Conservation (phyloP, 2,113 vertebrate genomes). For the Tachycineta bicolor region DNA sequence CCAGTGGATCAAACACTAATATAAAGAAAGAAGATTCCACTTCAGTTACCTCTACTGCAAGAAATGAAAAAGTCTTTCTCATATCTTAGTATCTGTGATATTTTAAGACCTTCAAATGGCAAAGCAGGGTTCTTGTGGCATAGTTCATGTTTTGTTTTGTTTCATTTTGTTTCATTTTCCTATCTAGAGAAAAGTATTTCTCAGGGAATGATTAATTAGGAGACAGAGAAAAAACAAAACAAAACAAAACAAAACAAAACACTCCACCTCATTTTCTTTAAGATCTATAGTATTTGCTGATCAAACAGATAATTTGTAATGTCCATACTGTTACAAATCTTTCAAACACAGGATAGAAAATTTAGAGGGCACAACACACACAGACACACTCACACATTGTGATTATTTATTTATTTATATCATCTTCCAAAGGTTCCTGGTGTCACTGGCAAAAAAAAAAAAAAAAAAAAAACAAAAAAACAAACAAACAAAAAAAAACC, state of each 20-base stretch:
- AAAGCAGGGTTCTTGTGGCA: background rate
- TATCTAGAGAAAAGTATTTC: background rate
- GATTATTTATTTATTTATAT: background rate
- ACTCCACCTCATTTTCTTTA: background rate
- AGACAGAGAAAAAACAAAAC: accelerated
- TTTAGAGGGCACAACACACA: background rate
- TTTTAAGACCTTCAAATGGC: background rate
- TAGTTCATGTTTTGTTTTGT: background rate
- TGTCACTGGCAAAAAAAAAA: background rate
- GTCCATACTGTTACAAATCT: background rate
- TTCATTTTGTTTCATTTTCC: background rate
- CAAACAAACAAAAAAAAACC: no score
- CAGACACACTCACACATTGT: background rate
- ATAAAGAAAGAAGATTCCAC: background rate
- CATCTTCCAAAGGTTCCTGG: background rate
- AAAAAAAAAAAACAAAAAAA: no score
- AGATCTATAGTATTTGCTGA: background rate
- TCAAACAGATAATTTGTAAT: background rate
- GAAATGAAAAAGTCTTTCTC: background rate
- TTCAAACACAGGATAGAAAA: background rate
- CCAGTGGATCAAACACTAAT: background rate
- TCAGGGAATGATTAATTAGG: background rate
- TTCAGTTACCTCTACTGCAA: background rate
- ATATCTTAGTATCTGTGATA: background rate
- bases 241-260: background rate